These are phyloP conservation scores for Drosophila formosana DNA, from an alignment of 2,888 invertebrate genomes.

Conservation along the genomic window DNA sequence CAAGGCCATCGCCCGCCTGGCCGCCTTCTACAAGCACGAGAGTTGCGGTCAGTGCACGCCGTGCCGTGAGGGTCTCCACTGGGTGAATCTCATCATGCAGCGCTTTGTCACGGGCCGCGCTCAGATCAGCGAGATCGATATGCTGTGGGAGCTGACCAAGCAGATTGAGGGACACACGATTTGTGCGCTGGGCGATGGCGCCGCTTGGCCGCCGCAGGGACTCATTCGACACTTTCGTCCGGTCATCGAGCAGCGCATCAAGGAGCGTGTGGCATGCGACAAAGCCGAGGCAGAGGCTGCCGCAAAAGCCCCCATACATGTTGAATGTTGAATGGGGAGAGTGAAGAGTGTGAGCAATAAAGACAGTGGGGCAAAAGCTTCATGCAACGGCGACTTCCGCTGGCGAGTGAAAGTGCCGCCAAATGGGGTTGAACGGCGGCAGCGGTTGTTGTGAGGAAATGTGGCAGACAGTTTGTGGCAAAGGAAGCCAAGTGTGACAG, in stretches of 20 bases:
- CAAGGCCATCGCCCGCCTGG: slow-evolving; percentile 96
- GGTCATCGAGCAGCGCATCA: slow-evolving; percentile 94
- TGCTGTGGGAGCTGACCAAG: slow-evolving; percentile 99
- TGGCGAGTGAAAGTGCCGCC: slow-evolving; percentile 66
- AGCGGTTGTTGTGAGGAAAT: slow-evolving; percentile 32
- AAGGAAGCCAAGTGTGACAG: background rate
- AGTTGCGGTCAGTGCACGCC: slow-evolving; percentile 99
- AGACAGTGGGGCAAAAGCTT: slow-evolving; percentile 21
- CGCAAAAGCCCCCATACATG: slow-evolving; percentile 17
- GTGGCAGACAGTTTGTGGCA: slow-evolving; percentile 19
- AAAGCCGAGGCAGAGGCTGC: slow-evolving; percentile 22
- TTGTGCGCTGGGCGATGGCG: slow-evolving; percentile 98
- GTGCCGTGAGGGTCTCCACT: slow-evolving; percentile 97
- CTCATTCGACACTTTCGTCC: slow-evolving; percentile 98
- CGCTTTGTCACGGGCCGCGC: slow-evolving; percentile 95
- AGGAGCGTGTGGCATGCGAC: slow-evolving; percentile 83
- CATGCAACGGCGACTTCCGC: slow-evolving; percentile 64
- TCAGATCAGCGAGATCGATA: slow-evolving; percentile 96
- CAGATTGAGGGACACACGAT: slow-evolving; percentile 99
- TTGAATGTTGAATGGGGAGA: slow-evolving; percentile 24
- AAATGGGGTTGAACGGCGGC: slow-evolving; percentile 63
- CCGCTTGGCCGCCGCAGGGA: slow-evolving; percentile 99
- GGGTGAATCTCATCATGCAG: slow-evolving; percentile 95
- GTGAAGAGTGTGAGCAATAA: slow-evolving; percentile 15
- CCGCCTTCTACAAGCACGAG: slow-evolving; percentile 99